phyloP scores from a whole-genome alignment of 1,140 invertebrate species.

The Grapholita molesta region DNA sequence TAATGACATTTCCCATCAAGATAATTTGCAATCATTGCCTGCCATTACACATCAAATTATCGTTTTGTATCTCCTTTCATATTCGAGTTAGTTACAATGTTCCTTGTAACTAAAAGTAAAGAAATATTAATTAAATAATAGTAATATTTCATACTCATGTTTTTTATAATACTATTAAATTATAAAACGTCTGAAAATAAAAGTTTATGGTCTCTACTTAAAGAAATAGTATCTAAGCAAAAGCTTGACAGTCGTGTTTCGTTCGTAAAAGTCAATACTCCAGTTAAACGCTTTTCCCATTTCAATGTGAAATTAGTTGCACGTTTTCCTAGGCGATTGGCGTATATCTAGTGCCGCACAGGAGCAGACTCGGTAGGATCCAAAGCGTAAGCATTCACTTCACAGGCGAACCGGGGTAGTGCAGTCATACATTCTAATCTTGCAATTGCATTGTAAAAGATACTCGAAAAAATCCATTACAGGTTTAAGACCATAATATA shows the following conservation, averaged over 20 bases:
- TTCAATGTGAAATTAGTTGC: conserved; percentile 13
- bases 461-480: not conserved
- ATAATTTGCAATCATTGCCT: not conserved
- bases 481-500: not conserved
- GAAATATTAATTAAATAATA: too few relatives aligned
- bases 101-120: too few relatives aligned
- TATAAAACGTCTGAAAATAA: too few relatives aligned
- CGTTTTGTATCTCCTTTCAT: too few relatives aligned
- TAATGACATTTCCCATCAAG: not conserved
- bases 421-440: not conserved
- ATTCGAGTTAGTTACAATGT: too few relatives aligned
- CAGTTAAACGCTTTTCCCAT: conserved; percentile 7
- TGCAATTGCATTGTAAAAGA: not conserved
- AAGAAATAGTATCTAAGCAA: not conserved
- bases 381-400: conserved; percentile 13
- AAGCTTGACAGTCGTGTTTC: not conserved
- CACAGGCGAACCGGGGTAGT: not conserved
- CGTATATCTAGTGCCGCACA: not conserved
- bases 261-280: not conserved
- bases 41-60: too few relatives aligned
- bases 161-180: too few relatives aligned
- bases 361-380: not conserved
- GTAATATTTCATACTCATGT: too few relatives aligned
- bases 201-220: not conserved
- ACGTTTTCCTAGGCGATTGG: conserved; percentile 2